Evolutionary conservation across 2,113 vertebrate genomes (phyloP), one percentile per base, ranked within the genome.

Genomic region (Pollachius pollachius): DNA sequence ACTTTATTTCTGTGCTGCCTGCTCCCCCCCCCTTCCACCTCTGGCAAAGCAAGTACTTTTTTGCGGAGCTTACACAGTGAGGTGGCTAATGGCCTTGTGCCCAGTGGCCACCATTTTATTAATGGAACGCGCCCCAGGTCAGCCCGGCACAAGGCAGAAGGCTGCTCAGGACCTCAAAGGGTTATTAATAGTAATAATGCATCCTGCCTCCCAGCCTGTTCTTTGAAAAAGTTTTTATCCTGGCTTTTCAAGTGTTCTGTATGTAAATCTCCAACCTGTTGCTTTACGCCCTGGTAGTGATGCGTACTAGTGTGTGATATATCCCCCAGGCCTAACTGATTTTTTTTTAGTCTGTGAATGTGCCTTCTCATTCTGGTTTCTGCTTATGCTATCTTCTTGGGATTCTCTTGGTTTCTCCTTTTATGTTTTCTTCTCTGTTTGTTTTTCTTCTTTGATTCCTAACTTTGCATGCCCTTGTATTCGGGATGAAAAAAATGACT

Each of bases 301-400:
- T 81, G 83, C 78, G 18, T 78, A 81, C 72, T 71, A 76, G 72
- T 85, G 77, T 93, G 91, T 94, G 89, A 90, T 94, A 89, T 91
- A 85, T 89, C 76, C 82, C 80, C 81, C 78, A 78, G 75, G 85
- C 52, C 72, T 89, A 48, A 89, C 90, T 93, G 89, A 48, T 48
- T 48, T 48, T 48, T 12, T 92, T 93, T 94, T 76, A 92, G 91
- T 94, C 94, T 96, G 94, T 97, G 94, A 94, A 92, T 94, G 95
- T 98, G 96, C 95, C 95, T 96, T 96, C 93, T 95, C 82, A 71
- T 93, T 90, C 94, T 95, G 92, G 92, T 93, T 92, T 94, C 84
- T 91, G 89, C 86, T 80, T 87, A 87, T 90, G 78, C 88, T 90
- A 77, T 85, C 77, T 85, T 87, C 83, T 88, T 88, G 71, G 58